These are phyloP conservation scores for Sebastes iracundus DNA, from an alignment of 2,797 vertebrate species.

Conservation along the genomic window DNA sequence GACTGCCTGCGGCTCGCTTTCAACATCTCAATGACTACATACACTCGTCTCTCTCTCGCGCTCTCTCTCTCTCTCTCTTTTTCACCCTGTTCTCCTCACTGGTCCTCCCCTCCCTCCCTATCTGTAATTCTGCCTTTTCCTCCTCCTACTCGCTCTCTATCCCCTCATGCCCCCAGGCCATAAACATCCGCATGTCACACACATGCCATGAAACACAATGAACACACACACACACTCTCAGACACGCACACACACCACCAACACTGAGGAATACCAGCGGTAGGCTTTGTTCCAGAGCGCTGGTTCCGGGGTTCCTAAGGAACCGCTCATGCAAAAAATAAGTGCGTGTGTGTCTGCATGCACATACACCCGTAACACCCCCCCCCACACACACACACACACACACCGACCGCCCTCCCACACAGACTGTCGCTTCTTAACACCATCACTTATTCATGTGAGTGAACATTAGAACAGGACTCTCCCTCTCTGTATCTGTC, in stretches of 20 bases:
- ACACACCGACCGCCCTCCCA: slow-evolving; percentile 37
- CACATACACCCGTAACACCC: not conserved
- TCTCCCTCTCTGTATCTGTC: slow-evolving; percentile 52
- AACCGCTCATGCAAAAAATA: slow-evolving; percentile 60
- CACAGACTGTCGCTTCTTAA: slow-evolving; percentile 69
- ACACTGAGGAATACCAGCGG: slow-evolving; percentile 59
- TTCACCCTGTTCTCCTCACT: slow-evolving; percentile 46
- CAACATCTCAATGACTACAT: slow-evolving; percentile 79
- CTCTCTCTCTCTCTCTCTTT: slow-evolving; percentile 3
- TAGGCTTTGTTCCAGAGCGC: slow-evolving; percentile 71
- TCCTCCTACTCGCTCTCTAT: slow-evolving; percentile 55
- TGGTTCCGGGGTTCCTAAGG: slow-evolving; percentile 56
- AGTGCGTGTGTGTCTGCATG: not conserved
- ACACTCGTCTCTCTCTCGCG: slow-evolving; percentile 38
- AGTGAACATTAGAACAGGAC: slow-evolving; percentile 74
- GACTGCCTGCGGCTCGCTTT: slow-evolving; percentile 75
- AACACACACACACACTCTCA: slow-evolving; percentile 9
- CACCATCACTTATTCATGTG: slow-evolving; percentile 76
- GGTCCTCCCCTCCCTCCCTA: slow-evolving; percentile 48
- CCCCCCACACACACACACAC: not conserved
- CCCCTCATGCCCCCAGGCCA: slow-evolving; percentile 68
- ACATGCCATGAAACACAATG: slow-evolving; percentile 69
- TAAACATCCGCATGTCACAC: slow-evolving; percentile 78
- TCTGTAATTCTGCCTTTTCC: slow-evolving; percentile 61
- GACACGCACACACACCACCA: slow-evolving; percentile 28